Conservation (phyloP, 2,113 vertebrate genomes). For the Sisor rabdophorus region DNA sequence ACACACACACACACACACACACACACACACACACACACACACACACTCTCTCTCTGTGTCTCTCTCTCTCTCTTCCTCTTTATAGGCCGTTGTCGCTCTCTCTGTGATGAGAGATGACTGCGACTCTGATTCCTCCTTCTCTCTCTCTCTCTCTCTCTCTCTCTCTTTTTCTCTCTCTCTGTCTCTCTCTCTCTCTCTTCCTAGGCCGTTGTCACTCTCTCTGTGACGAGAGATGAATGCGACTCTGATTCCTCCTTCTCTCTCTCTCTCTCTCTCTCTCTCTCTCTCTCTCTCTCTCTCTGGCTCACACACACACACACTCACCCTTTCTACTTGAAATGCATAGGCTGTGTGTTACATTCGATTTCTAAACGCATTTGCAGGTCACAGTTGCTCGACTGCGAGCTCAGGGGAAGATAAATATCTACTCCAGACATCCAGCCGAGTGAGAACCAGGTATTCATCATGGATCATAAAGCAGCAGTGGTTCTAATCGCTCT, state of each 20-base stretch:
- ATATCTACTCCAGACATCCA: constrained; percentile 12
- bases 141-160: neutral
- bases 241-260: neutral
- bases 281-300: neutral
- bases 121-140: too few species aligned
- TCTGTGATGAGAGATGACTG: neutral
- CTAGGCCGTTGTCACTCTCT: too few species aligned
- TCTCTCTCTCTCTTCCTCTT: neutral
- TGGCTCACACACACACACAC: neutral
- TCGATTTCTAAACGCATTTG: constrained; percentile 1
- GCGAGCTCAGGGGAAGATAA: neutral
- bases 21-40: too few species aligned
- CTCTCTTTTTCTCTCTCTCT: neutral
- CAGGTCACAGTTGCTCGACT: constrained; percentile 8
- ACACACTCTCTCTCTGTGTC: neutral
- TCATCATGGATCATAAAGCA: neutral
- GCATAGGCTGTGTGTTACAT: constrained; percentile 8
- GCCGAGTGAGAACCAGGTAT: neutral
- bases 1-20: too few species aligned
- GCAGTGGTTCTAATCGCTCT: neutral
- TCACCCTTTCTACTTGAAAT: neutral
- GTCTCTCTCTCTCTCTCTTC: too few species aligned
- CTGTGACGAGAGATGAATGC: constrained; percentile 5
- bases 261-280: neutral
- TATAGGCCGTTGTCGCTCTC: neutral